Percentiles rank a stretch among this genome's conserved stretches.
Conservation (phyloP, 2,888 invertebrate genomes). For the Eupeodes latifasciatus region DNA sequence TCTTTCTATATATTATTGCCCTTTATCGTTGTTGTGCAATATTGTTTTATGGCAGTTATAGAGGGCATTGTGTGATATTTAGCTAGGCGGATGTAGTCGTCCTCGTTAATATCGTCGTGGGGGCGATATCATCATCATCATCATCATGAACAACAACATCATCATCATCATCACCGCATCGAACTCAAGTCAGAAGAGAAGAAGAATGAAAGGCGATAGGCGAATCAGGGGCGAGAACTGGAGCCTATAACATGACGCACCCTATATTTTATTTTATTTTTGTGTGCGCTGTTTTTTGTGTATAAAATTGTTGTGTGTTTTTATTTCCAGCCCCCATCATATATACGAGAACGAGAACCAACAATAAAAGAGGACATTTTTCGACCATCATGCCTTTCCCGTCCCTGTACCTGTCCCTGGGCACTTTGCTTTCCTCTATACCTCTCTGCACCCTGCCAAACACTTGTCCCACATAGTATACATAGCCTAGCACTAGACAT, state of each 20-base stretch:
- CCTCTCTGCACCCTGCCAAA: no score
- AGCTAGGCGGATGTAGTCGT: conserved; percentile 42
- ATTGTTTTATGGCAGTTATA: conserved; percentile 25
- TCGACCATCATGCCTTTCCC: conserved; percentile 38
- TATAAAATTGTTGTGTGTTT: conserved; percentile 26
- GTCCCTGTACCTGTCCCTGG: conserved; percentile 17
- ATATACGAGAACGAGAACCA: conserved; percentile 39
- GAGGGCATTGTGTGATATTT: conserved; percentile 61
- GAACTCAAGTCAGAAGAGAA: conserved; percentile 23
- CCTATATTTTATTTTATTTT: conserved; percentile 41
- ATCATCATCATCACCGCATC: conserved; percentile 60
- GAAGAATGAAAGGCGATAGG: conserved; percentile 24
- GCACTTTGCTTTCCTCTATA: conserved; percentile 33
- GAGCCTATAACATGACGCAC: conserved; percentile 71
- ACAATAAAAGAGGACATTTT: conserved; percentile 70
- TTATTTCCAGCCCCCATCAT: conserved; percentile 1
- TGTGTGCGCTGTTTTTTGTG: conserved; percentile 24
- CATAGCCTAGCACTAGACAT: neutral
- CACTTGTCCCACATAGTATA: neutral
- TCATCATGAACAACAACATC: conserved; percentile 61
- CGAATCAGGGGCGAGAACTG: conserved; percentile 49
- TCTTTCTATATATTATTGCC: conserved; percentile 13
- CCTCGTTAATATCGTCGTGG: conserved; percentile 8
- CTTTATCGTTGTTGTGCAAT: conserved; percentile 48
- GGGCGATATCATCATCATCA: conserved; percentile 69